Evolutionary conservation across 2,797 vertebrate genomes (phyloP), one percentile per base, ranked within the genome.

Genomic region (Kryptolebias ocellatus): DNA sequence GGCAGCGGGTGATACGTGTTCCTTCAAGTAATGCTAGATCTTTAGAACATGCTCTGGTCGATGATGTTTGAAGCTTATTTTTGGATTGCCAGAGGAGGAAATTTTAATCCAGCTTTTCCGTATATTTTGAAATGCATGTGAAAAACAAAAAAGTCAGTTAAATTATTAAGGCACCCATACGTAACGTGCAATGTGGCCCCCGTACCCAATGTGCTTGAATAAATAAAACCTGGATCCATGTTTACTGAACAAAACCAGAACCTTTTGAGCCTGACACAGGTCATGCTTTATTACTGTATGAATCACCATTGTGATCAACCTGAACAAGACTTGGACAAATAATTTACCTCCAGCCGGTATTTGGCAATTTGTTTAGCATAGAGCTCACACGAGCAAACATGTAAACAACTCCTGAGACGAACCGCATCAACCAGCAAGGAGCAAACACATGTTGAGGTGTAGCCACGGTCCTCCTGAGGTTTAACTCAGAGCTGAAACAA

Each of bases 221-320:
- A 42, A 12, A 42, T 12, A 46, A 7, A 46, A 66, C 39, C 28
- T 52, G 34, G 3, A 59, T 18, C 6, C 16, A 1, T 12, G 5
- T 37, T 44, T 42, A 42, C 39, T 42, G 39, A 42, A 16, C 1
- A 44, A 37, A 61, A 53, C 28, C 1, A 42, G 45, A 55, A 42
- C 11, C 72, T 58, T 57, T 55, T 53, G 6, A 51, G n/a, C 31
- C 6, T 17, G 27, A 39, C 61, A 58, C 9, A 24, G 44, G 16
- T 12, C 53, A 64, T 54, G 28, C 45, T 53, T 67, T 17, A 56
- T 53, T 47, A 18, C 52, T 37, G 46, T 42, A 60, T 34, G 24
- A 42, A 28, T 57, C 51, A 34, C 20, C 50, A 70, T 51, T 28
- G 62, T 59, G 15, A 58, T 11, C 28, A 51, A 20, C 1, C 11